Conservation (phyloP, 1,140 invertebrate genomes). For the Lordiphosa collinella region DNA sequence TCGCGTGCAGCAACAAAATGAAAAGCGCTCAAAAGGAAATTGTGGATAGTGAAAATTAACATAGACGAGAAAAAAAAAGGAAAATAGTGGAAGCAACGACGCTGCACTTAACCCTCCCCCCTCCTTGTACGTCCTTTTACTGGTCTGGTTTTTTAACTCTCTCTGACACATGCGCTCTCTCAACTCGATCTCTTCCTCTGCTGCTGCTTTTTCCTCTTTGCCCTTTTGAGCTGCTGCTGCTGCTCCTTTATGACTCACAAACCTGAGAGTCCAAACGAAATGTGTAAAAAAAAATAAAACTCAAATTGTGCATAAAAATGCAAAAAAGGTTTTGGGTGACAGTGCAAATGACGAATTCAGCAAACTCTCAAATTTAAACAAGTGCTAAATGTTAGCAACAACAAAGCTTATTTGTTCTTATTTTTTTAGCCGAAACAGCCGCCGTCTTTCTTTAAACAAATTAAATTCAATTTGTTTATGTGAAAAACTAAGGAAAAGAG, state of each 20-base stretch:
- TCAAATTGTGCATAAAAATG: not conserved
- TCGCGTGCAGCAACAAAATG: conserved; percentile 40
- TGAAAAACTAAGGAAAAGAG: conserved; percentile 1
- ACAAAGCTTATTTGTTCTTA: conserved; percentile 33
- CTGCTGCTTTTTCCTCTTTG: not conserved
- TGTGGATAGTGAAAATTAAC: conserved; percentile 55
- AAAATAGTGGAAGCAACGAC: conserved; percentile 43
- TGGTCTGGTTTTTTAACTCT: conserved; percentile 7
- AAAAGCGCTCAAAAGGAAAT: conserved; percentile 61
- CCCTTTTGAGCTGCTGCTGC: not conserved
- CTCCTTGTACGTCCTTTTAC: conserved; percentile 32
- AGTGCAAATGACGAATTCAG: conserved; percentile 17
- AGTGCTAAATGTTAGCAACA: conserved; percentile 24
- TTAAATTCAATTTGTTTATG: conserved; percentile 9
- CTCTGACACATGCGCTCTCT: conserved; percentile 24
- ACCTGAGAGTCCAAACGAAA: conserved; percentile 4
- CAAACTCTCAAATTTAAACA: conserved; percentile 27
- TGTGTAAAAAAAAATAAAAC: conserved; percentile 32
- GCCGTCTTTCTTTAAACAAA: conserved; percentile 6
- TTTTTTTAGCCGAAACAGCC: conserved; percentile 15
- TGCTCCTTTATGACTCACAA: conserved; percentile 32
- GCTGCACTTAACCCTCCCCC: conserved; percentile 23
- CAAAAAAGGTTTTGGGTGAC: conserved; percentile 18
- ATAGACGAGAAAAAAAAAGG: conserved; percentile 31
- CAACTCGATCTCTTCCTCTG: not conserved